phyloP scores from a whole-genome alignment of 2,888 invertebrate species.

The Phytoseiulus persimilis region DNA sequence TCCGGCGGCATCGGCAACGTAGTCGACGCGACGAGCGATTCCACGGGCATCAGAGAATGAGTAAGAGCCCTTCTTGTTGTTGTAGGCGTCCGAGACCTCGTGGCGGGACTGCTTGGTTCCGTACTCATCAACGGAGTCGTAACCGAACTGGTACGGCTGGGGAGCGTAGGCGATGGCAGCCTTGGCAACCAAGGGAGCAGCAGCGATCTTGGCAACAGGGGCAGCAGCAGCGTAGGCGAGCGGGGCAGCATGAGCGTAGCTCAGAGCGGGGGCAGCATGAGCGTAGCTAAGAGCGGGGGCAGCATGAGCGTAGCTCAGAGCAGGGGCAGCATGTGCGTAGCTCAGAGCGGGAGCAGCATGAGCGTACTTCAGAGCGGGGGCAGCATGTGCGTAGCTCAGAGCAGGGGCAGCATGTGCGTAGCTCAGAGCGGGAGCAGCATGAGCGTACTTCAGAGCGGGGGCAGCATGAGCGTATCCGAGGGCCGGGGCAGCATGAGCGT shows the following conservation, averaged over 20 bases:
- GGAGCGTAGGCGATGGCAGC: constrained; percentile 39
- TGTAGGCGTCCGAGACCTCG: constrained; percentile 40
- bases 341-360: constrained; percentile 21
- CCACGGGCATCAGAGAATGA: constrained; percentile 40
- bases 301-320: constrained; percentile 15
- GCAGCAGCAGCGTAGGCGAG: constrained; percentile 17
- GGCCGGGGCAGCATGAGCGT: background rate
- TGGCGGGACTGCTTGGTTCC: constrained; percentile 40
- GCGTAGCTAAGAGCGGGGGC: background rate
- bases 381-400: background rate
- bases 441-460: constrained; percentile 5
- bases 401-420: background rate
- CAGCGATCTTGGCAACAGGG: constrained; percentile 15
- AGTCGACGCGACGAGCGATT: constrained; percentile 39
- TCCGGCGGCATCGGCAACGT: constrained; percentile 40
- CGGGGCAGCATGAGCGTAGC: background rate
- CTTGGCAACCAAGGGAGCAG: constrained; percentile 25
- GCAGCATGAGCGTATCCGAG: background rate
- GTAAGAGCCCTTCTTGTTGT: constrained; percentile 40
- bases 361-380: constrained; percentile 9
- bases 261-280: constrained; percentile 13
- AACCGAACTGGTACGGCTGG: constrained; percentile 40
- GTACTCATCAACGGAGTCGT: constrained; percentile 41
- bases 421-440: background rate
- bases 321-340: constrained; percentile 11